phyloP scores from a whole-genome alignment of 2,888 invertebrate genomes.

The Oxytorus armatus region DNA sequence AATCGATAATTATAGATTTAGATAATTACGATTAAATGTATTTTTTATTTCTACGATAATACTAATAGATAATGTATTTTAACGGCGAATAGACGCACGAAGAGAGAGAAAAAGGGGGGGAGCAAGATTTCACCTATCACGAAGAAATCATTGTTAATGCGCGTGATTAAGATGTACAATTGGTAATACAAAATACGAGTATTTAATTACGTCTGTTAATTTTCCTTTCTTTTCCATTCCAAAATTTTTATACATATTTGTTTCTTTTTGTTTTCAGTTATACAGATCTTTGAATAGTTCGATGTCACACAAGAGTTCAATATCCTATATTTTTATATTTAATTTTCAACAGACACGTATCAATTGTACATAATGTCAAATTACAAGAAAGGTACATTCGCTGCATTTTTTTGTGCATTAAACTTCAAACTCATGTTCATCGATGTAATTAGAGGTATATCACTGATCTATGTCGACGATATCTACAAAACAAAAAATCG shows the following conservation, averaged over 20 bases:
- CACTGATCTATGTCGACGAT: conserved; percentile 14
- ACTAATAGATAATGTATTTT: conserved; percentile 37
- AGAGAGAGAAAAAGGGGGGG: conserved; percentile 10
- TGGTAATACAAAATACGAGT: conserved; percentile 61
- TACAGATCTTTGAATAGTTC: too few relatives aligned
- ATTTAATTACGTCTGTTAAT: conserved; percentile 42
- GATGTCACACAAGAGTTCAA: not conserved
- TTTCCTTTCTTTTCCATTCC: conserved; percentile 11
- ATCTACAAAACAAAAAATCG: too few relatives aligned
- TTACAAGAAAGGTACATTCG: not conserved
- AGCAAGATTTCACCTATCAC: conserved; percentile 23
- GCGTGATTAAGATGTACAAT: conserved; percentile 62
- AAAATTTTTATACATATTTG: conserved; percentile 6
- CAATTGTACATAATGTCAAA: not conserved
- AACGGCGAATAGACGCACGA: conserved; percentile 26
- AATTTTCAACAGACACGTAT: not conserved
- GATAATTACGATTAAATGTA: conserved; percentile 57
- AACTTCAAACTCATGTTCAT: conserved; percentile 20
- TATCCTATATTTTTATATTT: not conserved
- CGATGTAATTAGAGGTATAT: conserved; percentile 1
- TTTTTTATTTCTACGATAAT: conserved; percentile 61
- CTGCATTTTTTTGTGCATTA: conserved; percentile 15
- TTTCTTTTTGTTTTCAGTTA: conserved; percentile 1
- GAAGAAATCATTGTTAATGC: conserved; percentile 5
- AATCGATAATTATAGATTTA: conserved; percentile 46